A percentile compares a stretch with the other conserved stretches of the same genome.
Evolutionary conservation across 2,113 vertebrate genomes (phyloP).

Genomic region (Etheostoma cragini): DNA sequence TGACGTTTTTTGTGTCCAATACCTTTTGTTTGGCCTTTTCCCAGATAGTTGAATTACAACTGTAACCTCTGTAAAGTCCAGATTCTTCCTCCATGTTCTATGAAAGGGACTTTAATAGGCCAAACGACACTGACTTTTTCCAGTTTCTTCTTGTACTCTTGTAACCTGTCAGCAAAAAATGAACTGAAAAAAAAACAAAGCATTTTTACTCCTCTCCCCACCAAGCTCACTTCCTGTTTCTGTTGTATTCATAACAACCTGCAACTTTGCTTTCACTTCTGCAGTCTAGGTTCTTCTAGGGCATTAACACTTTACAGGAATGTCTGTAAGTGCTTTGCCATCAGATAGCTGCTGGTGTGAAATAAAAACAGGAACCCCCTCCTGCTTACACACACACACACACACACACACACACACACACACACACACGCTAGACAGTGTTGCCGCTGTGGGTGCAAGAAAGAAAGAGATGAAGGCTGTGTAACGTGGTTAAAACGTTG

Average conservation of each 20-base stretch:
- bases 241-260: slow-evolving; percentile 1
- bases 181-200: not conserved
- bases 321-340: slow-evolving; percentile 21
- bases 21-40: not conserved
- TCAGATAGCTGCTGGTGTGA: not conserved
- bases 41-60: not conserved
- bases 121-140: not conserved
- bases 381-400: not conserved
- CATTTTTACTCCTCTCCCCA: not conserved
- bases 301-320: not conserved
- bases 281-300: not conserved
- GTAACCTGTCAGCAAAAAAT: not conserved
- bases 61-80: not conserved
- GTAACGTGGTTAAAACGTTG: slow-evolving; percentile 15
- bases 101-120: not conserved
- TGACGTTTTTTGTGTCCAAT: not conserved
- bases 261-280: slow-evolving; percentile 62
- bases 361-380: slow-evolving; percentile 28
- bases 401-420: not conserved
- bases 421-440: not conserved
- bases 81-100: not conserved
- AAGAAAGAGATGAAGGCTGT: not conserved
- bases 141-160: not conserved
- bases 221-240: slow-evolving; percentile 40
- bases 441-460: not conserved